These are phyloP conservation scores for Gobius niger DNA, from an alignment of 2,113 vertebrate species.

Conservation along the genomic window DNA sequence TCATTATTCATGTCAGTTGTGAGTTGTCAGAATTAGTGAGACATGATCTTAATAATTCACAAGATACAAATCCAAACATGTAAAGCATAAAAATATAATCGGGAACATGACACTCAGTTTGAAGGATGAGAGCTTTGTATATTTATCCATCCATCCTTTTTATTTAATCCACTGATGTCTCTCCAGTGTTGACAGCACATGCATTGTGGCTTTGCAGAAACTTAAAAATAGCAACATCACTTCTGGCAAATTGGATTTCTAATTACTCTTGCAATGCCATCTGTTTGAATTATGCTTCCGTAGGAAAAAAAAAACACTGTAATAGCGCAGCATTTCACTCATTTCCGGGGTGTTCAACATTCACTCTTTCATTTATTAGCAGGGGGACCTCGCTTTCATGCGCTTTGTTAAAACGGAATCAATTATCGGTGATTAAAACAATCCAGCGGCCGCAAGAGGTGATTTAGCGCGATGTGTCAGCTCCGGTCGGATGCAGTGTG, in stretches of 20 bases:
- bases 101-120: not conserved
- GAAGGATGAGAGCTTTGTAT: not conserved
- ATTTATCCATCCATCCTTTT: not conserved
- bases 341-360: constrained; percentile 30
- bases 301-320: constrained; percentile 11
- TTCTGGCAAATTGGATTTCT: constrained; percentile 19
- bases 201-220: constrained; percentile 10
- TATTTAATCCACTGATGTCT: constrained; percentile 5
- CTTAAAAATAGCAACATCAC: constrained; percentile 9
- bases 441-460: constrained; percentile 52
- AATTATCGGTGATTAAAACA: constrained; percentile 68
- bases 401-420: constrained; percentile 57
- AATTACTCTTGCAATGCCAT: constrained; percentile 10
- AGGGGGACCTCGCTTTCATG: constrained; percentile 37
- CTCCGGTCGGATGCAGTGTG: constrained; percentile 19
- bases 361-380: constrained; percentile 31
- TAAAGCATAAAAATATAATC: not conserved
- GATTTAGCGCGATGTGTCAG: constrained; percentile 58
- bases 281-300: constrained; percentile 15
- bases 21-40: not conserved
- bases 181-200: constrained; percentile 5
- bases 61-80: not conserved
- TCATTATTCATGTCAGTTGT: not conserved
- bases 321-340: constrained; percentile 8
- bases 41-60: not conserved